These are phyloP conservation scores for Chelonoidis abingdonii DNA, from an alignment of 2,113 vertebrate genomes.

Conservation along the genomic window DNA sequence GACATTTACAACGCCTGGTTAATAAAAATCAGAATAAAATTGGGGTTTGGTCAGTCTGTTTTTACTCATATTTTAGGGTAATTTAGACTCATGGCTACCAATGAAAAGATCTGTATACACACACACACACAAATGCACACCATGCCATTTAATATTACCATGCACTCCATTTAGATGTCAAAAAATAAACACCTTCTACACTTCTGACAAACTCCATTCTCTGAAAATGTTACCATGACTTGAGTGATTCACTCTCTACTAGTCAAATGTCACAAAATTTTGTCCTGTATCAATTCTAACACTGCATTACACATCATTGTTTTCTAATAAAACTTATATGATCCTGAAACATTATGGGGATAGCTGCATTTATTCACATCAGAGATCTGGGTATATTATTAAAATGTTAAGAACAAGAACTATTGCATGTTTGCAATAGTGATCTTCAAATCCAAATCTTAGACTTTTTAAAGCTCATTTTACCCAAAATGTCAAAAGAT, in stretches of 20 bases:
- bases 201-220: background rate
- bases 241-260: background rate
- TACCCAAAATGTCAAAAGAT: slow-evolving; percentile 23
- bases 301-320: background rate
- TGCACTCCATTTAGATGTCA: background rate
- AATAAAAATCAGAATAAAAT: slow-evolving; percentile 70
- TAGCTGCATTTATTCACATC: background rate
- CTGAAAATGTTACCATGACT: background rate
- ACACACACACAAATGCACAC: background rate
- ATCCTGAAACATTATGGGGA: background rate
- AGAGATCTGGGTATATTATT: background rate
- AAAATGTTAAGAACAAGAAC: slow-evolving; percentile 4
- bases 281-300: background rate
- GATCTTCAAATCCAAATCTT: slow-evolving; percentile 52
- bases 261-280: background rate
- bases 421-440: slow-evolving; percentile 47
- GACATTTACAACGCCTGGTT: slow-evolving; percentile 62
- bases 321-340: slow-evolving; percentile 14
- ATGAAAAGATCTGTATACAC: background rate
- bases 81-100: slow-evolving; percentile 25
- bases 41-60: slow-evolving; percentile 48
- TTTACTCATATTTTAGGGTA: slow-evolving; percentile 58
- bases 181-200: background rate
- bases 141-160: background rate
- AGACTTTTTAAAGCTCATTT: slow-evolving; percentile 48